Percentiles rank a stretch among this genome's conserved stretches.
These are phyloP conservation scores for Tachysurus vachellii DNA, from an alignment of 2,113 vertebrate genomes.

Conservation along the genomic window DNA sequence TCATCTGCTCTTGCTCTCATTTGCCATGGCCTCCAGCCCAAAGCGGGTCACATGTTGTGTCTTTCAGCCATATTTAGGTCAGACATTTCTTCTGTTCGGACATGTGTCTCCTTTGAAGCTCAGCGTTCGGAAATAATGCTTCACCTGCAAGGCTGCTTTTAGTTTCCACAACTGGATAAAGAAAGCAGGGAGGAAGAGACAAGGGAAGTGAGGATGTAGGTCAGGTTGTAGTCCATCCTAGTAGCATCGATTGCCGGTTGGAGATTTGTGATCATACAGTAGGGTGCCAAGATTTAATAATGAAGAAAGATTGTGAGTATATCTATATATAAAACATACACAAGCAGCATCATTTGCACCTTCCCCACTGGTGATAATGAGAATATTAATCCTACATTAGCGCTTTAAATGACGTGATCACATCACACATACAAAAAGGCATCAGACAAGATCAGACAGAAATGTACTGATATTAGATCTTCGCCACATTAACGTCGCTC, in stretches of 20 bases:
- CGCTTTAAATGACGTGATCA: conserved; percentile 38
- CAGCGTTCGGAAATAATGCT: conserved; percentile 62
- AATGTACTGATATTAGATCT: conserved; percentile 11
- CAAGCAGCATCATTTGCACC: conserved; percentile 47
- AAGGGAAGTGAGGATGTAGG: too few species aligned
- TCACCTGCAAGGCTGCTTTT: conserved; percentile 58
- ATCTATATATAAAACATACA: not conserved
- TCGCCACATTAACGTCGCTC: conserved; percentile 15
- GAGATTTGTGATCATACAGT: conserved; percentile 35
- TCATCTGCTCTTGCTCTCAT: conserved; percentile 89
- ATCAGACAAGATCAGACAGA: conserved; percentile 49
- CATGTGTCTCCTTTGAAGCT: conserved; percentile 72
- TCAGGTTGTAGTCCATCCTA: not conserved
- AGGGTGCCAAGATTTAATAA: conserved; percentile 28
- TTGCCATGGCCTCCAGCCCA: conserved; percentile 82
- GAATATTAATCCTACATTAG: conserved; percentile 41
- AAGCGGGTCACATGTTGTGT: conserved; percentile 96
- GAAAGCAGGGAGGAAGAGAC: not conserved
- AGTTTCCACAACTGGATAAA: conserved; percentile 22
- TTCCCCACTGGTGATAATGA: conserved; percentile 50
- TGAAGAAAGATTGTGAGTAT: not conserved
- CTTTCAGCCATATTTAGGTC: conserved; percentile 99
- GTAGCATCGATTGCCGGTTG: too few species aligned
- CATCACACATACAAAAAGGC: conserved; percentile 12
- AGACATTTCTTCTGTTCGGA: conserved; percentile 77